A percentile compares a stretch with the other conserved stretches of the same genome.
These are phyloP conservation scores for Polyommatus icarus DNA, from an alignment of 2,888 invertebrate species.

Conservation along the genomic window DNA sequence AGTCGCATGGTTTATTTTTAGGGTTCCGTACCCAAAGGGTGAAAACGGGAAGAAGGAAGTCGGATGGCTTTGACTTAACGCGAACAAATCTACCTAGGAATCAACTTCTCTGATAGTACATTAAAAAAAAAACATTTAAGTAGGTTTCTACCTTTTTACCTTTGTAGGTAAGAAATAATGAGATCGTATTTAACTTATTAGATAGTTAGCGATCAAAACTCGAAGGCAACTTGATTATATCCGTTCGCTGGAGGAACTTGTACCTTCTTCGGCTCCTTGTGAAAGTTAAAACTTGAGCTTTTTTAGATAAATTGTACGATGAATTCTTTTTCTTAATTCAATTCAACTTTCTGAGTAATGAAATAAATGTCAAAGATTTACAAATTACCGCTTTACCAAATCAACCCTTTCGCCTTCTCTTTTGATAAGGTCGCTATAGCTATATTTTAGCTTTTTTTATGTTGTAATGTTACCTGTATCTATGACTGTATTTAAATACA, in stretches of 20 bases:
- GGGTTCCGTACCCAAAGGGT: too few relatives aligned
- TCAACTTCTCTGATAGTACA: too few relatives aligned
- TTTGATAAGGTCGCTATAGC: not conserved
- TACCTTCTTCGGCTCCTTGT: conserved; percentile 19
- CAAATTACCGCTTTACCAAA: not conserved
- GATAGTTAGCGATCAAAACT: conserved; percentile 14
- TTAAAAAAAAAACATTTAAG: too few relatives aligned
- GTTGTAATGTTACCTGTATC: too few relatives aligned
- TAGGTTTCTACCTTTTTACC: too few relatives aligned
- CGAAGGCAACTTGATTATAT: conserved; percentile 20
- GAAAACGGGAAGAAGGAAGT: too few relatives aligned
- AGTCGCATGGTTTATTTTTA: too few relatives aligned
- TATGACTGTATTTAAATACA: too few relatives aligned
- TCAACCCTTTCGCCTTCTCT: not conserved
- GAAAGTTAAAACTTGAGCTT: conserved; percentile 4
- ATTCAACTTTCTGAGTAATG: not conserved
- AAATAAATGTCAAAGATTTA: not conserved
- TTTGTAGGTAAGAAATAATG: not conserved
- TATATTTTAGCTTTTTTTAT: not conserved
- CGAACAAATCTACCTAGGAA: too few relatives aligned
- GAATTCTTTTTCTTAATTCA: not conserved
- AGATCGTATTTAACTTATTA: not conserved
- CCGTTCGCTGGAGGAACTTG: conserved; percentile 9
- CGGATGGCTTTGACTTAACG: too few relatives aligned
- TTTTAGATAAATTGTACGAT: not conserved